Conservation (phyloP, 1,140 invertebrate genomes). For the Nymphalis io region DNA sequence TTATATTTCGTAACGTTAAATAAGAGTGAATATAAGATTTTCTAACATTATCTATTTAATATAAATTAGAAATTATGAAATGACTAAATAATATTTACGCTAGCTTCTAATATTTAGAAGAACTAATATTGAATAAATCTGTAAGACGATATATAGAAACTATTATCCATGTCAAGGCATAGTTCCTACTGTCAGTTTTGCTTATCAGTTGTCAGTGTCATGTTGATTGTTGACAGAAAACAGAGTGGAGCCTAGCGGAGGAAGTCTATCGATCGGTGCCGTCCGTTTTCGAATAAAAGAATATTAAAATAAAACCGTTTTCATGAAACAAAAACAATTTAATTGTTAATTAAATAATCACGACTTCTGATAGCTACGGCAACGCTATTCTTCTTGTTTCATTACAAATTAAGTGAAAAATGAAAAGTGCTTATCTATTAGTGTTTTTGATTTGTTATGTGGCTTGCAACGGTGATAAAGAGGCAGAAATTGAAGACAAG, state of each 20-base stretch:
- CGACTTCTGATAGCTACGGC: background rate
- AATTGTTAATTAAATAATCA: background rate
- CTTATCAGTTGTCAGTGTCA: background rate
- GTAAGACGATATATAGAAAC: too few relatives aligned
- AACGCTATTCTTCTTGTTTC: background rate
- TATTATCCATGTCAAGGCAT: background rate
- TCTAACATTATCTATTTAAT: too few relatives aligned
- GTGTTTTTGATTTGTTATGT: constrained; percentile 61
- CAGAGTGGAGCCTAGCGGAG: background rate
- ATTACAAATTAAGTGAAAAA: constrained; percentile 33
- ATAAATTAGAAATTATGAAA: too few relatives aligned
- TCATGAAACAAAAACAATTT: background rate
- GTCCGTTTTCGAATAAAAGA: constrained; percentile 15
- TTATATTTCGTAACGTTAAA: too few relatives aligned
- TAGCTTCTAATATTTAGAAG: too few relatives aligned
- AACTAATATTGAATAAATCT: too few relatives aligned
- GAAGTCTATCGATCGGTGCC: constrained; percentile 20
- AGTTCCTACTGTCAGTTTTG: background rate
- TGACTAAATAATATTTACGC: too few relatives aligned
- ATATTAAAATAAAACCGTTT: background rate
- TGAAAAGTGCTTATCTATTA: constrained; percentile 62
- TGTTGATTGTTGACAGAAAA: constrained; percentile 3
- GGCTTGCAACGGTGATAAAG: constrained; percentile 54
- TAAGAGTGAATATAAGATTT: too few relatives aligned
- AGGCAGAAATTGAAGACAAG: constrained; percentile 59